These are phyloP conservation scores for Drosophila ogumai DNA, from an alignment of 1,140 invertebrate genomes.

Conservation along the genomic window DNA sequence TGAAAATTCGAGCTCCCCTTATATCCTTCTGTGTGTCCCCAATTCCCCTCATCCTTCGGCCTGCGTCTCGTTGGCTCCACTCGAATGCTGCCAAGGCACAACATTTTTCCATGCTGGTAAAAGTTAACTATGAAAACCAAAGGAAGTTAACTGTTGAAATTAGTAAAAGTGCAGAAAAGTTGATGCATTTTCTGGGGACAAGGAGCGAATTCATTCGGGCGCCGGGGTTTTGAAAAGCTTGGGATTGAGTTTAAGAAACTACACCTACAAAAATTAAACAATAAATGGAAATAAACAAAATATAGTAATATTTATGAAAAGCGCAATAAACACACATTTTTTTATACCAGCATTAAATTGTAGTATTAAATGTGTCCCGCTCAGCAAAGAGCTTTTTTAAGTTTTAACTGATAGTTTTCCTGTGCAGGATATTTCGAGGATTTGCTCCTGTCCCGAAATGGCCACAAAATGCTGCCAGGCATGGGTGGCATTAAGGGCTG, in stretches of 20 bases:
- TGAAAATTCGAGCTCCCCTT: constrained; percentile 38
- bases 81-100: constrained; percentile 72
- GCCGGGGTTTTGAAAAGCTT: not conserved
- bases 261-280: not conserved
- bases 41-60: not conserved
- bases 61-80: constrained; percentile 9
- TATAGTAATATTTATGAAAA: not conserved
- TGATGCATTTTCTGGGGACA: constrained; percentile 72
- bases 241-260: not conserved
- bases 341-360: too few relatives aligned
- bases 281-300: not conserved
- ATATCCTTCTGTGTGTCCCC: not conserved
- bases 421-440: not conserved
- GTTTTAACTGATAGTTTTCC: not conserved
- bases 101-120: constrained; percentile 82
- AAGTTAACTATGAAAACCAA: constrained; percentile 84
- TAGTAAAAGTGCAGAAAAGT: constrained; percentile 84
- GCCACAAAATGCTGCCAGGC: constrained; percentile 63
- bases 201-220: constrained; percentile 35
- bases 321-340: not conserved
- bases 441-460: constrained; percentile 42
- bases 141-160: constrained; percentile 84
- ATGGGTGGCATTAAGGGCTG: constrained; percentile 39
- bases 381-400: too few relatives aligned
- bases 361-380: not conserved